These are phyloP conservation scores for Micromesistius poutassou DNA, from an alignment of 2,797 vertebrate species.

Conservation along the genomic window DNA sequence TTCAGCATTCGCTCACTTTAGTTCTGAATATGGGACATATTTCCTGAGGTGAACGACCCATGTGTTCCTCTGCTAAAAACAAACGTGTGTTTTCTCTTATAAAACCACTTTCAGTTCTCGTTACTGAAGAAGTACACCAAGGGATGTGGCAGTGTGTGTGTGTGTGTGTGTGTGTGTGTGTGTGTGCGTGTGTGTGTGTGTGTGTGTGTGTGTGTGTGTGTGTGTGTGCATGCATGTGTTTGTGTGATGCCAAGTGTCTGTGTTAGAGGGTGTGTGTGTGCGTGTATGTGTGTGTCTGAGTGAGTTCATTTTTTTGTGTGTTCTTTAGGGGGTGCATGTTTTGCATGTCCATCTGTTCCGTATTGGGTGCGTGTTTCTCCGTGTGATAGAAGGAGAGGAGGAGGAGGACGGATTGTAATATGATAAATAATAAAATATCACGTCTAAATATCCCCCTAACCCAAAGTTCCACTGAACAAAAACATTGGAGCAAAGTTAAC, in stretches of 20 bases:
- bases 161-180: too few relatives aligned
- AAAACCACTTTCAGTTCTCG: background rate
- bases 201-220: too few relatives aligned
- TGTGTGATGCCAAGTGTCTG: background rate
- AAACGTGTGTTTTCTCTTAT: background rate
- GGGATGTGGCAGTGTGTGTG: background rate
- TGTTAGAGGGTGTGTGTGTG: constrained; percentile 6
- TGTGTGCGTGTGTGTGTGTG: too few relatives aligned
- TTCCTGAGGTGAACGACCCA: background rate
- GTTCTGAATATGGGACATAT: background rate
- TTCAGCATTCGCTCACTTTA: background rate
- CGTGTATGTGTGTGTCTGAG: background rate
- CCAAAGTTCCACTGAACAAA: background rate
- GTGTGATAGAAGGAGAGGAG: background rate
- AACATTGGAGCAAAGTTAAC: background rate
- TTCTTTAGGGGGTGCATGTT: background rate
- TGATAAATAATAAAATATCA: background rate
- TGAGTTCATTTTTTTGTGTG: background rate
- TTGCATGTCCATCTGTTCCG: constrained; percentile 38
- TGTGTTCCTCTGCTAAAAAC: background rate
- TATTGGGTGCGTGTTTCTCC: too few relatives aligned
- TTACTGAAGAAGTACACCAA: background rate
- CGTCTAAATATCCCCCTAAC: too few relatives aligned
- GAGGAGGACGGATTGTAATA: background rate
- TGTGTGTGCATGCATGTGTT: background rate